phyloP scores from a whole-genome alignment of 2,797 vertebrate species.

The Orientallactaga sibirica region DNA sequence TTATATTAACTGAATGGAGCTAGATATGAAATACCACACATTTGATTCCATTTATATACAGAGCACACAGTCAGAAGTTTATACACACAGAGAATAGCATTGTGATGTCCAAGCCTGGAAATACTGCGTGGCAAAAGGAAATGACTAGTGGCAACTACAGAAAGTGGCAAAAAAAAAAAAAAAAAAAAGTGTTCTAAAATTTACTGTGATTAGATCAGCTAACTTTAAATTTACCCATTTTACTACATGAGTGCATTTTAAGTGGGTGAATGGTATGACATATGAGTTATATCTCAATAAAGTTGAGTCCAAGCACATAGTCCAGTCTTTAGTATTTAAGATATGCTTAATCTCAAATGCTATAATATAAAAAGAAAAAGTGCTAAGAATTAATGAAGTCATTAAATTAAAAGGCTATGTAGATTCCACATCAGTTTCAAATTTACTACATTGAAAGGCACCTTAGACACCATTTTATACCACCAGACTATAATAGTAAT shows the following conservation, averaged over 20 bases:
- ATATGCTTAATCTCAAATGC: constrained; percentile 79
- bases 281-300: neutral
- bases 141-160: neutral
- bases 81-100: neutral
- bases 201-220: neutral
- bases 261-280: neutral
- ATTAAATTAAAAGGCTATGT: constrained; percentile 74
- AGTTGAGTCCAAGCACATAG: neutral
- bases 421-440: constrained; percentile 64
- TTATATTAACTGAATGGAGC: neutral
- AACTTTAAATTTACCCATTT: neutral
- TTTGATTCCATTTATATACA: neutral
- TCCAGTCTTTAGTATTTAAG: constrained; percentile 26
- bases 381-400: constrained; percentile 70
- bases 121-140: neutral
- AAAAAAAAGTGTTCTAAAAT: neutral
- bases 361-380: constrained; percentile 72
- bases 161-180: neutral
- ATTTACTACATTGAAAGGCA: constrained; percentile 57
- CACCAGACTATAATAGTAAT: constrained; percentile 47
- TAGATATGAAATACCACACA: neutral
- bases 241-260: neutral
- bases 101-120: neutral
- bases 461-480: constrained; percentile 58
- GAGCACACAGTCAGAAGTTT: neutral